Evolutionary conservation across 30 jellyfish, hydroid and myxozoan species (phyloP), one percentile per base, ranked within the genome.

Genomic region (Rhopilema esculentum): DNA sequence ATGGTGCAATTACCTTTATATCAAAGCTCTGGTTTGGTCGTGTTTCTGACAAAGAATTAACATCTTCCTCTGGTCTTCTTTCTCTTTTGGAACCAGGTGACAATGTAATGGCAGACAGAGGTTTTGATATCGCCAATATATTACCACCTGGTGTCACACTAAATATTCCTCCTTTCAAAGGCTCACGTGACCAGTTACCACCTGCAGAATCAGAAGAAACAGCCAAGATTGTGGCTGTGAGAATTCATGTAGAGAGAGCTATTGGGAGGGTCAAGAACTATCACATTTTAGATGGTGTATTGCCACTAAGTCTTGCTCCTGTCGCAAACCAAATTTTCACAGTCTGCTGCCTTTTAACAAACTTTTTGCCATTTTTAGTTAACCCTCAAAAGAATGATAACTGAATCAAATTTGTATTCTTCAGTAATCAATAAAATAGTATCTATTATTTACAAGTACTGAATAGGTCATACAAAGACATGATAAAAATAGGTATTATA

Each of bases 91-190:
- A 75, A 0, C 92, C 71, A 19, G 95, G 95, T n/a, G 95, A 76
- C 80, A 52, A 64, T 33, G 77, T 86, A 0, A 86, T 86, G 95
- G 95, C 95, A 32, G 87, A 86, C 91, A 51, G 80, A 24, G 95
- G 95, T 0, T 86, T 86, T 50, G 92, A 61, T 67, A 74, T 86
- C 27, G 72, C 63, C 17, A 87, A 66, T 33, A 67, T 77, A 19
- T 40, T 86, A 26, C 76, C 93, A 49, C n/a, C 28, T 52, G 72
- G 84, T 49, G 87, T 32, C 32, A 49, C 70, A n/a, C 82, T 70
- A 16, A 85, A 27, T 23, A 85, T 72, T 27, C 93, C 93, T 25
- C 93, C 93, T 24, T 70, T 62, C 53, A 49, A 23, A 49, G 84
- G 69, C 23, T 20, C 77, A 19, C 86, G 30, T 29, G 64, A 75